Evolutionary conservation across 2,797 vertebrate species (phyloP), one percentile per base, ranked within the genome.

Genomic region (Danio tinwini): DNA sequence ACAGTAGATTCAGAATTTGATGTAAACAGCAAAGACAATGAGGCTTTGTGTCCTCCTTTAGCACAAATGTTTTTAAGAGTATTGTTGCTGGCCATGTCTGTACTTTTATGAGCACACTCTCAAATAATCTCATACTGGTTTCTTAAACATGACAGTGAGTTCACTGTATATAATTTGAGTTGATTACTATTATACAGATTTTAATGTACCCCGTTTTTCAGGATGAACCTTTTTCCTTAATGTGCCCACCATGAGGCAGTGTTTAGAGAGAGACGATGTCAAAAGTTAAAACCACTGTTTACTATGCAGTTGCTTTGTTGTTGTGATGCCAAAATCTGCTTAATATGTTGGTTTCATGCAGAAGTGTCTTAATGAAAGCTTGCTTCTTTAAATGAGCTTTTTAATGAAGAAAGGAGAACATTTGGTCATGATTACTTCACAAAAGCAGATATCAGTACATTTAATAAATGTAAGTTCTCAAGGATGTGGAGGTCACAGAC

Each of bases 251-350:
- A 50, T 70, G 68, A 55, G 68, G n/a, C 68, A 70, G 68, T 55
- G 50, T 70, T 53, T 55, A 42, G n/a, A 68, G n/a, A 68, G 45
- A 68, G 8, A 52, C 12, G 4, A 19, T 70, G 16, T 53, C n/a
- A 56, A 65, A 82, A 64, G 29, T 65, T 37, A 13, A 63, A 82
- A 45, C 61, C 40, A 58, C 44, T 58, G 58, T 64, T 47, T 58
- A 47, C 14, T 37, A 63, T 58, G 53, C 56, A 13, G 61, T 45
- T 14, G 4, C 29, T 14, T 53, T 63, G 13, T 55, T 40, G 49
- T 73, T 80, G 17, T 55, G 12, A 80, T 12, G 13, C 13, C 6
- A 47, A 40, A 67, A 52, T 65, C 71, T 50, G 71, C 37, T 81
- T 69, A 49, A 42, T 69, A 12, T 11, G 6, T 40, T 70, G 55